Percentiles rank a stretch among this genome's conserved stretches.
Conservation (phyloP, 2,888 invertebrate species). For the Saturnia pavonia region DNA sequence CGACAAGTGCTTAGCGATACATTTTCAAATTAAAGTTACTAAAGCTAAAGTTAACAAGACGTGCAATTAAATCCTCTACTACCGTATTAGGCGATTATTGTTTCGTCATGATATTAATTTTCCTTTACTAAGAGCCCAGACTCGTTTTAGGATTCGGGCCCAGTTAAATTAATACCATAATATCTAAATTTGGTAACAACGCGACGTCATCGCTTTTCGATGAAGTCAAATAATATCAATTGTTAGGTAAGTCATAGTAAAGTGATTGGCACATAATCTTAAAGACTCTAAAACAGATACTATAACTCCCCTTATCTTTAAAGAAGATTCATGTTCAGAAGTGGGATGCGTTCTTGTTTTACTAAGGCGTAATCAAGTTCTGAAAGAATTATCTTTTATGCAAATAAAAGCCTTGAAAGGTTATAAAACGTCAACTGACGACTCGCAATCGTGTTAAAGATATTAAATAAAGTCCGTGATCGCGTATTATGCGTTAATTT, state of each 20-base stretch:
- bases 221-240: no score
- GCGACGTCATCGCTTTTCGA: no score
- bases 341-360: neutral
- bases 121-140: neutral
- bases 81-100: neutral
- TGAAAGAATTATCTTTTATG: neutral
- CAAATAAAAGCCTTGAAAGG: conserved; percentile 20
- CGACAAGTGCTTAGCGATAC: neutral
- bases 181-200: no score
- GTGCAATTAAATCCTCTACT: neutral
- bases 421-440: conserved; percentile 43
- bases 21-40: neutral
- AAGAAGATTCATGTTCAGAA: neutral
- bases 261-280: no score
- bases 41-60: neutral
- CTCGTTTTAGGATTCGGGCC: no score
- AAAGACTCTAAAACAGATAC: no score
- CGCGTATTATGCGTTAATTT: conserved; percentile 40
- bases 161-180: no score
- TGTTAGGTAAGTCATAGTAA: no score
- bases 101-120: no score
- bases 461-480: conserved; percentile 49
- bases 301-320: no score
- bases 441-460: conserved; percentile 48
- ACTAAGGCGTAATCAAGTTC: conserved; percentile 22